A percentile compares a stretch with the other conserved stretches of the same genome.
These are phyloP conservation scores for Ptyas mucosa DNA, from an alignment of 2,113 vertebrate species.

Conservation along the genomic window DNA sequence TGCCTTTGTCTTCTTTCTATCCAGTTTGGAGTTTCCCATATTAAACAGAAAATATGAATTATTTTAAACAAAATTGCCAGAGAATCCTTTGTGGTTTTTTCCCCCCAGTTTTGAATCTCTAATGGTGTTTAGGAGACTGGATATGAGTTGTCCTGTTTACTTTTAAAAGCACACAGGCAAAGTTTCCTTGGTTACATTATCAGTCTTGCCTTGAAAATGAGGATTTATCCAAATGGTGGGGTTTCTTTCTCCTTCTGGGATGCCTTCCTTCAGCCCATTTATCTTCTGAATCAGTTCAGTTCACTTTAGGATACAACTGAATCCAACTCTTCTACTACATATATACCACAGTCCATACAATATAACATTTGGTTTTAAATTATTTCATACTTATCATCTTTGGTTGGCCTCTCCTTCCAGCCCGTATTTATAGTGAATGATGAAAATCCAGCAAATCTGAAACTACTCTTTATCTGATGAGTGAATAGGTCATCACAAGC, in stretches of 20 bases:
- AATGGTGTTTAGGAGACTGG: background rate
- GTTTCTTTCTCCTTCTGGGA: background rate
- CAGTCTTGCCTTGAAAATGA: background rate
- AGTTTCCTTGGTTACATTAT: background rate
- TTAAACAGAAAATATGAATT: background rate
- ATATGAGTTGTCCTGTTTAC: background rate
- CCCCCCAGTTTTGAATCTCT: background rate
- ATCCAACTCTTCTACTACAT: background rate
- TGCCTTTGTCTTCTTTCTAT: background rate
- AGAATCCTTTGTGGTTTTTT: background rate
- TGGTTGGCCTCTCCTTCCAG: background rate
- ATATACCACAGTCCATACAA: accelerated
- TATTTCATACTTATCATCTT: accelerated
- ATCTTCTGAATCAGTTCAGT: background rate
- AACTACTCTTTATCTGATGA: background rate
- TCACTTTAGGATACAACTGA: background rate
- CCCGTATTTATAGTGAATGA: accelerated
- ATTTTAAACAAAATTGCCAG: background rate
- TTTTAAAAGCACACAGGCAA: background rate
- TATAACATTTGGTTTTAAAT: accelerated
- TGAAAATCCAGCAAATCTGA: accelerated
- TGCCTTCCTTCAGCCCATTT: background rate
- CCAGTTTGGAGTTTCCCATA: background rate
- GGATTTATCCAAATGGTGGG: background rate
- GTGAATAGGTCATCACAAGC: accelerated